Conservation (phyloP, 2,113 vertebrate species). For the Nematolebias whitei region DNA sequence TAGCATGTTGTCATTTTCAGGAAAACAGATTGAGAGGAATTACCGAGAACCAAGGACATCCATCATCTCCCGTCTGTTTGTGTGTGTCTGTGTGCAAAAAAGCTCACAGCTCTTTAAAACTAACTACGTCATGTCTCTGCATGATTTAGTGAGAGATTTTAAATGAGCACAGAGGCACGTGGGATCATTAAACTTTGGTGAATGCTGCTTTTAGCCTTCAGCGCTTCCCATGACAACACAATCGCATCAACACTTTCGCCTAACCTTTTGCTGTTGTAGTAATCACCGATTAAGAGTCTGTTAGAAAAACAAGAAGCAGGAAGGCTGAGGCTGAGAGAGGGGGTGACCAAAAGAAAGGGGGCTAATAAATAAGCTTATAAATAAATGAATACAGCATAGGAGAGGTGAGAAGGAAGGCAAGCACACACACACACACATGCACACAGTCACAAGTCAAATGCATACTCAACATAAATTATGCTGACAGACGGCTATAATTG, state of each 20-base stretch:
- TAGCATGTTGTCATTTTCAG: constrained; percentile 51
- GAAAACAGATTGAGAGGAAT: constrained; percentile 55
- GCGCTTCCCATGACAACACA: constrained; percentile 66
- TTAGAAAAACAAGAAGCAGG: constrained; percentile 45
- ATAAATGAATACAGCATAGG: constrained; percentile 24
- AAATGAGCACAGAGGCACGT: constrained; percentile 41
- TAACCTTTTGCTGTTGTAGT: constrained; percentile 67
- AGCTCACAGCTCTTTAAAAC: constrained; percentile 44
- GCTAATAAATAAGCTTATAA: constrained; percentile 45
- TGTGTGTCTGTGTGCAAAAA: constrained; percentile 2
- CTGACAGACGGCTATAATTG: constrained; percentile 61
- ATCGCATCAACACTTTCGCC: constrained; percentile 62
- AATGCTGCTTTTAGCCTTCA: constrained; percentile 57
- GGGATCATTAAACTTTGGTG: constrained; percentile 53
- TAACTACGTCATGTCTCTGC: constrained; percentile 51
- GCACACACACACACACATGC: constrained; percentile 9
- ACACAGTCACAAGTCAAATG: constrained; percentile 45
- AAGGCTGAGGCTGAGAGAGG: constrained; percentile 1
- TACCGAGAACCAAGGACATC: constrained; percentile 45
- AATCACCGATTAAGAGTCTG: constrained; percentile 69
- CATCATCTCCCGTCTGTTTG: constrained; percentile 38
- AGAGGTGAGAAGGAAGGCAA: not conserved
- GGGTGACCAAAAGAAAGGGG: constrained; percentile 24
- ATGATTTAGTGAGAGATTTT: constrained; percentile 58
- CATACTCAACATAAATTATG: constrained; percentile 55